Conservation (phyloP, 2,113 vertebrate species). For the Coptodon bakossiorum region DNA sequence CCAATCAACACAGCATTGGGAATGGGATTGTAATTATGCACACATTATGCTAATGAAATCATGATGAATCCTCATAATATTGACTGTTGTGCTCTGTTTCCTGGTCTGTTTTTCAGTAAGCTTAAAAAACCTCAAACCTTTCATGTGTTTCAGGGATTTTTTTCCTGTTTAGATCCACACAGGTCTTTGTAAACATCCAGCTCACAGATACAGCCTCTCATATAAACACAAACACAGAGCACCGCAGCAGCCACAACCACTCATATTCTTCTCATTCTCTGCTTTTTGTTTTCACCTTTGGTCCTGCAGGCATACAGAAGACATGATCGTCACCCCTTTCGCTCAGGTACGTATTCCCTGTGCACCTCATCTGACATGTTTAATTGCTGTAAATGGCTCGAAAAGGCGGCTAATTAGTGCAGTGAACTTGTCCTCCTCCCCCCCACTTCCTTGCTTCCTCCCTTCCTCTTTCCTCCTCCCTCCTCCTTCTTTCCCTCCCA, state of each 20-base stretch:
- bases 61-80: conserved; percentile 7
- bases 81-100: neutral
- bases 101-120: neutral
- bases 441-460: neutral
- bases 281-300: neutral
- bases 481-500: conserved; percentile 20
- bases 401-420: conserved; percentile 33
- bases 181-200: conserved; percentile 27
- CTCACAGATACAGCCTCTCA: neutral
- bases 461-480: neutral
- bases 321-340: conserved; percentile 92
- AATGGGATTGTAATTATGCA: conserved; percentile 31
- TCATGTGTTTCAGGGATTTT: neutral
- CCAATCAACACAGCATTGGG: conserved; percentile 8
- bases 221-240: conserved; percentile 13
- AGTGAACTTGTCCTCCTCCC: conserved; percentile 32
- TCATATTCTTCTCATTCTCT: neutral
- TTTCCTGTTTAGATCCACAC: conserved; percentile 28
- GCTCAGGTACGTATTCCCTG: conserved; percentile 78
- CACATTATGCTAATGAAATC: conserved; percentile 42
- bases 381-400: conserved; percentile 22
- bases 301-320: conserved; percentile 80
- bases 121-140: neutral
- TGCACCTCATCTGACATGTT: neutral
- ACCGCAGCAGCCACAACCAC: neutral